Evolutionary conservation across 2,113 vertebrate species (phyloP).

Genomic region (Nothocercus nigrocapillus): DNA sequence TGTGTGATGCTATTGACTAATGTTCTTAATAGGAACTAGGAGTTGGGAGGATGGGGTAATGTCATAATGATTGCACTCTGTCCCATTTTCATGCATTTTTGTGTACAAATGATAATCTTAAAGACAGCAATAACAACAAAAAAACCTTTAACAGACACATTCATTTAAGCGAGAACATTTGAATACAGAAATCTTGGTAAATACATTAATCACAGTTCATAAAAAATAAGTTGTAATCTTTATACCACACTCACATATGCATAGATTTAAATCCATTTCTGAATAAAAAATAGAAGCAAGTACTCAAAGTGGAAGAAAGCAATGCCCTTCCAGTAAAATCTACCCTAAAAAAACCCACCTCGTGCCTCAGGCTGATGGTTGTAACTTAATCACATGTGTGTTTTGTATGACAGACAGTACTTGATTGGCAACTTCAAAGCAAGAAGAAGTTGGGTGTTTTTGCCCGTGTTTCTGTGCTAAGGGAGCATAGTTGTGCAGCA

Average conservation of each 20-base stretch:
- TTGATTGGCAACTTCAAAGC: background rate
- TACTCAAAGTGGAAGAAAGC: background rate
- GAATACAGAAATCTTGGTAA: conserved; percentile 34
- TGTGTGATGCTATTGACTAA: background rate
- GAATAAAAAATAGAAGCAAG: background rate
- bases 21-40: background rate
- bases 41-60: background rate
- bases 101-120: background rate
- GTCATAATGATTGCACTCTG: background rate
- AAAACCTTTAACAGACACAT: rapidly evolving
- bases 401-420: background rate
- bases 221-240: conserved; percentile 26
- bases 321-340: background rate
- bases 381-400: background rate
- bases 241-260: background rate
- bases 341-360: background rate
- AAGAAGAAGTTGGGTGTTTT: background rate
- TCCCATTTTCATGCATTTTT: too few species aligned
- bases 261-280: background rate
- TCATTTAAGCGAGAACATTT: background rate
- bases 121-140: background rate
- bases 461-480: background rate
- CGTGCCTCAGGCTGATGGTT: background rate
- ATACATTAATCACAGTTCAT: background rate
- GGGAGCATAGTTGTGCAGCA: background rate